Conservation (phyloP, 1,140 invertebrate genomes). For the Pemphigus obesinymphae region DNA sequence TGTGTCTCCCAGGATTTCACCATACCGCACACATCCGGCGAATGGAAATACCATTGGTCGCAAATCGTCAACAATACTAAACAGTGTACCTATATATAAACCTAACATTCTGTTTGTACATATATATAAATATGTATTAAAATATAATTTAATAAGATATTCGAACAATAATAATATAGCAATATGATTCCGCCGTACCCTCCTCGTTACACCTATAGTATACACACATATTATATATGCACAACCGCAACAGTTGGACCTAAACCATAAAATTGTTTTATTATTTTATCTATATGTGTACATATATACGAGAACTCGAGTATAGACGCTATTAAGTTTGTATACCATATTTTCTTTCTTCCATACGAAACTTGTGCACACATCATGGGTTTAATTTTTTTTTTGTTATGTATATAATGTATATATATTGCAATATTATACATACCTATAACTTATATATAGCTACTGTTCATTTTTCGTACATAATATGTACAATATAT, state of each 20-base stretch:
- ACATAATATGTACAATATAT: not conserved
- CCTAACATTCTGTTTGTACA: not conserved
- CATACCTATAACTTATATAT: too few relatives aligned
- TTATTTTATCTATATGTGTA: not conserved
- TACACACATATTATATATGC: too few relatives aligned
- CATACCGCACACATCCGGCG: not conserved
- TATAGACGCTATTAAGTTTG: not conserved
- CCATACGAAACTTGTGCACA: not conserved
- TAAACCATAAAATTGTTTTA: not conserved
- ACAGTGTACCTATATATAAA: too few relatives aligned
- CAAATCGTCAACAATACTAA: not conserved
- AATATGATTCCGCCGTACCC: not conserved
- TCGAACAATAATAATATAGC: not conserved
- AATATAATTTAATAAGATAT: not conserved
- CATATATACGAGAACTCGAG: not conserved
- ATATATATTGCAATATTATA: too few relatives aligned
- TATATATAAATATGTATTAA: not conserved
- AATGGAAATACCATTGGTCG: conserved; percentile 3
- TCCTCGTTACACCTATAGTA: not conserved
- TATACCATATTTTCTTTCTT: too few relatives aligned
- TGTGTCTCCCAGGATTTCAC: too few relatives aligned
- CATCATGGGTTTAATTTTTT: not conserved
- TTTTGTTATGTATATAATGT: not conserved
- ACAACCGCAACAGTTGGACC: too few relatives aligned
- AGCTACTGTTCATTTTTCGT: not conserved